phyloP scores from a whole-genome alignment of 1,140 invertebrate genomes.

The Argopecten irradians region DNA sequence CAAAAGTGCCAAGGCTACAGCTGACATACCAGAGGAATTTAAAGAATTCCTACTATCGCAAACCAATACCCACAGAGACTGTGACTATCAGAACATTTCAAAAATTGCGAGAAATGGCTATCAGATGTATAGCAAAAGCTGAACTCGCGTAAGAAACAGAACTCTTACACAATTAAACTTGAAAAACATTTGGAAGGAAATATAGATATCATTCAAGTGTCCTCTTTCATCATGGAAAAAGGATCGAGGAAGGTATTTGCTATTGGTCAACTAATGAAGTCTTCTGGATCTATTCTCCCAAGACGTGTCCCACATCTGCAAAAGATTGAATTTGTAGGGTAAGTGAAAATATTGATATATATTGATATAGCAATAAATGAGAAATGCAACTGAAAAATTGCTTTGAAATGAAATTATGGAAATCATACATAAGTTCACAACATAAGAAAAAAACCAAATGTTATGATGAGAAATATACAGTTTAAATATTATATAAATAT shows the following conservation, averaged over 20 bases:
- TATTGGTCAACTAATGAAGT: neutral
- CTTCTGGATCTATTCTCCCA: no score
- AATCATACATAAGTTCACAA: no score
- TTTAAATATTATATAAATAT: no score
- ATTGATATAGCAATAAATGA: no score
- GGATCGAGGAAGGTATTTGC: neutral
- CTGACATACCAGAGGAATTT: neutral
- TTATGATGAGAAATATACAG: no score
- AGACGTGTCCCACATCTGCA: no score
- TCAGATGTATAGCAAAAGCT: neutral
- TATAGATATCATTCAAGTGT: neutral
- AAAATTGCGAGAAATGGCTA: constrained; percentile 17
- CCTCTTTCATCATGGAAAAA: neutral
- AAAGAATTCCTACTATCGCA: neutral
- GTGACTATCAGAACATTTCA: neutral
- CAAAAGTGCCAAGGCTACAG: neutral
- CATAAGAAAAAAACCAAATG: no score
- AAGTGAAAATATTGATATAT: no score
- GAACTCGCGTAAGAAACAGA: neutral
- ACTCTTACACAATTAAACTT: constrained; percentile 26
- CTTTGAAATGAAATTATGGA: no score
- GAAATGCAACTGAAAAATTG: no score
- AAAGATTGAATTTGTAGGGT: no score
- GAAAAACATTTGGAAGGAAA: neutral
- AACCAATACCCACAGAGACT: neutral